Conservation (phyloP, 2,888 invertebrate species). For the Thereva nobilitata region DNA sequence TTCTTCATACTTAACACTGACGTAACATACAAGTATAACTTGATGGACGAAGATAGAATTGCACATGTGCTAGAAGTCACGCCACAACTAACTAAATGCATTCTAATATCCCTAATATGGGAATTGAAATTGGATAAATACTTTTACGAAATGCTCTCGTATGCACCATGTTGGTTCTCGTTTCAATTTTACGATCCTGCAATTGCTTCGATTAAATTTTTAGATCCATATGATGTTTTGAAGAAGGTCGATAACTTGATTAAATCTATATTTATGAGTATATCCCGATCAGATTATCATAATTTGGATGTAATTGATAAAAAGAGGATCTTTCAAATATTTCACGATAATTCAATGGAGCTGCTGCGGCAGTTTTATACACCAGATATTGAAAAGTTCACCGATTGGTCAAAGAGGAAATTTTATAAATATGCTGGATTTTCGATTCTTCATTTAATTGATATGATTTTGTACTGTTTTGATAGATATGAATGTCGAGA, state of each 20-base stretch:
- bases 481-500: constrained; percentile 44
- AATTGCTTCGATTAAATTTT: constrained; percentile 47
- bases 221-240: constrained; percentile 49
- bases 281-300: constrained; percentile 47
- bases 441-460: constrained; percentile 48
- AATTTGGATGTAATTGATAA: constrained; percentile 47
- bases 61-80: constrained; percentile 49
- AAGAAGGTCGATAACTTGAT: constrained; percentile 47
- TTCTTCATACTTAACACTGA: constrained; percentile 51
- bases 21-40: constrained; percentile 48
- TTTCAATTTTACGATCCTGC: constrained; percentile 50
- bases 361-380: constrained; percentile 50
- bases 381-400: constrained; percentile 49
- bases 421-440: constrained; percentile 49
- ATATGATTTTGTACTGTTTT: constrained; percentile 47
- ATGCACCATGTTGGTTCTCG: constrained; percentile 51
- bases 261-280: constrained; percentile 46
- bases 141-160: constrained; percentile 49
- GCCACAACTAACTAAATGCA: constrained; percentile 50
- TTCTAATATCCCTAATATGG: constrained; percentile 49
- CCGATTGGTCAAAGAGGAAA: constrained; percentile 46
- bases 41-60: constrained; percentile 46
- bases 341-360: constrained; percentile 48
- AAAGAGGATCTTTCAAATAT: constrained; percentile 48
- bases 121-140: constrained; percentile 48